Base-by-base conservation (phyloP, 2,888 invertebrate species). In the Syritta pipiens region DNA sequence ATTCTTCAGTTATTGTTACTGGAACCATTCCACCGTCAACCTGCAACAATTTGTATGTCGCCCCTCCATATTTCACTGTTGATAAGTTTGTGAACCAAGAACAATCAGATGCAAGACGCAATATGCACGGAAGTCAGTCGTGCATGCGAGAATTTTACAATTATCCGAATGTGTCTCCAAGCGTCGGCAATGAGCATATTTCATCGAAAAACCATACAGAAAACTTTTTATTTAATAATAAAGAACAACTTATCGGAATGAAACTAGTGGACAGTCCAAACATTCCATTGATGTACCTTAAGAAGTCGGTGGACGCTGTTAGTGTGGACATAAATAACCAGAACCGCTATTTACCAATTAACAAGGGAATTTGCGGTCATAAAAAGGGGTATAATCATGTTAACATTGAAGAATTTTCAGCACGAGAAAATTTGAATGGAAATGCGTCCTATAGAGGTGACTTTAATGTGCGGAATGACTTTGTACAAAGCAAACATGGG, bases 21-120 rank as follows among this genome's bases (percentile, higher is more conserved):
- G 14, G 14, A 46, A 30, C 28, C 12, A 6, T 10, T 6, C 9
- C 72, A 3, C 14, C 69, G 9, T 30, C 71, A 24, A 3, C 26
- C 12, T 62, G 62, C 37, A 79, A 55, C 26, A 74, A 67, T 10
- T 35, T 79, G 1, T 74, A 79, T 28, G 79, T 79, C 6, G 67
- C 35, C 12, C 79, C 79, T 9, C 79, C 79, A 12, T 79, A 20
- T 30, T 79, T 79, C 17, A 79, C 74, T 14, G 79, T 79, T 5
- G 79, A 79, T 51, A 79, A 79, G 37, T 79, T 79, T 51, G 68
- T 46, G 4, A 79, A 59, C 26, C 19, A 32, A 14, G 48, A 74
- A 6, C 67, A 68, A 46, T 6, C n/a, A 17, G 55, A 24, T 20
- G 19, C 6, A 22, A 30, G 10, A 2, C 40, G 6, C 14, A 67